Evolutionary conservation across 1,140 invertebrate genomes (phyloP), one percentile per base, ranked within the genome.

Genomic region (Drosophila bifasciata): DNA sequence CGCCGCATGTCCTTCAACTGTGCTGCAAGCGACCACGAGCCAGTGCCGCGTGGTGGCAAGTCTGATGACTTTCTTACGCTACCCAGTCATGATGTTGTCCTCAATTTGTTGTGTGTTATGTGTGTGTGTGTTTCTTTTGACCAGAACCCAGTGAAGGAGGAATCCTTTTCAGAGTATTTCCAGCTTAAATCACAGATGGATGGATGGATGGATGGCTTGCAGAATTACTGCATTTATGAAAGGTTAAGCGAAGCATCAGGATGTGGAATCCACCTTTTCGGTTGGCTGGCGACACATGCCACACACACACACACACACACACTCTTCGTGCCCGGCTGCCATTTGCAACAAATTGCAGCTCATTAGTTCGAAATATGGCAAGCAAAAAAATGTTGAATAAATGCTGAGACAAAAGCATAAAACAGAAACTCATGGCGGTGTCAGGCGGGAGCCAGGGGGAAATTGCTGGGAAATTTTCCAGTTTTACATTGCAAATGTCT

Each of bases 1-100:
- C n/a, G n/a, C 45, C 67, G 72, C 55, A 56, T 73, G 67, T 77
- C 64, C 75, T 84, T 84, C 75, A 84, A 72, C 66, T 79, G 58
- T 62, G 46, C 32, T 77, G 74, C 69, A 64, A 5, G 17, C 55
- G 39, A 25, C 50, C 32, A 23, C 7, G 46, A 59, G 66, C 62
- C 70, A 64, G 60, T 75, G 77, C 70, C 51, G 57, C 39, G 23
- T n/a, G 56, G 1, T 21, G 19, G 19, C 19, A 36, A 36, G 32
- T 86, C 74, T 81, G 85, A 78, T 89, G 85, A 78, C 84, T 89
- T 89, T 84, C 76, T 77, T 84, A 61, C 66, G 74, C 76, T 66
- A 68, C 62, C 78, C 46, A 77, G 46, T 63, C 77, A 71, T 36
- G 41, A 71, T 36, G 41, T 28, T 61, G 45, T 46, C 71, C 62